phyloP scores from a whole-genome alignment of 1,140 invertebrate genomes.

The Pteromalus puparum region DNA sequence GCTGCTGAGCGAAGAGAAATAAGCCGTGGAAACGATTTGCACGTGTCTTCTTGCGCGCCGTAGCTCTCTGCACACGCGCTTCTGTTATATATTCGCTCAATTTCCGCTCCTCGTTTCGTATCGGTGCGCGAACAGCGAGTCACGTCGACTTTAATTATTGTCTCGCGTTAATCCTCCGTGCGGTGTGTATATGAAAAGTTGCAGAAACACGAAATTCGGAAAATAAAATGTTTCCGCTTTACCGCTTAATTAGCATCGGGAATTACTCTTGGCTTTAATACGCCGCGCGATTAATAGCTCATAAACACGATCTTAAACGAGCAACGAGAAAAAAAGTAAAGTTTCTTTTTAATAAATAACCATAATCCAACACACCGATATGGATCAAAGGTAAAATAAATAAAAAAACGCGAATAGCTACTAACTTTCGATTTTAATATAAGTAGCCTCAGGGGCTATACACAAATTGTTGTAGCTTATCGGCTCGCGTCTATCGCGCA shows the following conservation, averaged over 20 bases:
- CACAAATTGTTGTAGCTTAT: slow-evolving; percentile 45
- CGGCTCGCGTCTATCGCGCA: neutral
- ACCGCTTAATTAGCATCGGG: neutral
- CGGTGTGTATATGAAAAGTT: neutral
- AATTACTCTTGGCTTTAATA: neutral
- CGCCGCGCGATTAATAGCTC: neutral
- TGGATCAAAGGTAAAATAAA: neutral
- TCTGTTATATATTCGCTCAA: neutral
- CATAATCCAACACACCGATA: neutral
- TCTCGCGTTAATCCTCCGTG: neutral
- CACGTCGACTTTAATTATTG: neutral
- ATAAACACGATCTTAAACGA: neutral
- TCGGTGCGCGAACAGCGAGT: neutral
- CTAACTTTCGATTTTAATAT: slow-evolving; percentile 26
- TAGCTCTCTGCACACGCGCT: neutral
- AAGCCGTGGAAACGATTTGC: slow-evolving; percentile 34
- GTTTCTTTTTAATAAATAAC: neutral
- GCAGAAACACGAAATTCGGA: neutral
- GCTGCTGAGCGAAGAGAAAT: neutral
- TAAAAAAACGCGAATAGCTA: neutral
- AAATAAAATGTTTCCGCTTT: neutral
- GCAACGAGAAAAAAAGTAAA: neutral
- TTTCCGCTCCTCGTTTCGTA: neutral
- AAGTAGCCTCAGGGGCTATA: neutral
- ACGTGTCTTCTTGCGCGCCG: slow-evolving; percentile 12